Evolutionary conservation across 2,113 vertebrate species (phyloP).

Genomic region (Silurus glanis): DNA sequence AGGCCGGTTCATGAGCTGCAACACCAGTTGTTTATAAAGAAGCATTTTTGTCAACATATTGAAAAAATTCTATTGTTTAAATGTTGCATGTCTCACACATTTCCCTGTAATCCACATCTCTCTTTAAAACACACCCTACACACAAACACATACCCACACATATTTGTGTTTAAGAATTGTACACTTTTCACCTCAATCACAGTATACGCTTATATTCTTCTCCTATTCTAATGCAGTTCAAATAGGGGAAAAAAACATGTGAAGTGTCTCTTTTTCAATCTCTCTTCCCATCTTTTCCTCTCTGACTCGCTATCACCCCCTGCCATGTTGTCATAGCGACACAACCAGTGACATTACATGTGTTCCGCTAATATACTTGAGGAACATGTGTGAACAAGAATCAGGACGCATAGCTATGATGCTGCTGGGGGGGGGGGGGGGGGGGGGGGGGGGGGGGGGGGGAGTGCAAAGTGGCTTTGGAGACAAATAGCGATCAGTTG

Average conservation of each 20-base stretch:
- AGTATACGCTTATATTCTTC: not conserved
- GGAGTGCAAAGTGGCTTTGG: not conserved
- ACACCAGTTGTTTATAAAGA: not conserved
- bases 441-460: too few species aligned
- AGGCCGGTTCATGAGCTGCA: slow-evolving; percentile 7
- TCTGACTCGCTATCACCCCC: slow-evolving; percentile 42
- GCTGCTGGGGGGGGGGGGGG: too few species aligned
- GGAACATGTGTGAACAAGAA: not conserved
- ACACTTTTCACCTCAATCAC: not conserved
- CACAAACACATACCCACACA: not conserved
- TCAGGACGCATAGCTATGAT: not conserved
- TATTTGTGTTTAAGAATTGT: not conserved
- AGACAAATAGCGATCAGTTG: not conserved
- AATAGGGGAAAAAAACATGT: not conserved
- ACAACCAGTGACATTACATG: slow-evolving; percentile 58
- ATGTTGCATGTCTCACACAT: not conserved
- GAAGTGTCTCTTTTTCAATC: not conserved
- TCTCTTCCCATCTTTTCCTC: not conserved
- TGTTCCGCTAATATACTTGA: slow-evolving; percentile 50
- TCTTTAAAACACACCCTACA: not conserved
- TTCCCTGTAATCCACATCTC: not conserved
- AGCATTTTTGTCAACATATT: not conserved
- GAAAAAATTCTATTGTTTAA: not conserved
- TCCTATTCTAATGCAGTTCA: not conserved
- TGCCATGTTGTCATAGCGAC: slow-evolving; percentile 62